phyloP scores from a whole-genome alignment of 1,140 invertebrate species.

The Apis cerana region DNA sequence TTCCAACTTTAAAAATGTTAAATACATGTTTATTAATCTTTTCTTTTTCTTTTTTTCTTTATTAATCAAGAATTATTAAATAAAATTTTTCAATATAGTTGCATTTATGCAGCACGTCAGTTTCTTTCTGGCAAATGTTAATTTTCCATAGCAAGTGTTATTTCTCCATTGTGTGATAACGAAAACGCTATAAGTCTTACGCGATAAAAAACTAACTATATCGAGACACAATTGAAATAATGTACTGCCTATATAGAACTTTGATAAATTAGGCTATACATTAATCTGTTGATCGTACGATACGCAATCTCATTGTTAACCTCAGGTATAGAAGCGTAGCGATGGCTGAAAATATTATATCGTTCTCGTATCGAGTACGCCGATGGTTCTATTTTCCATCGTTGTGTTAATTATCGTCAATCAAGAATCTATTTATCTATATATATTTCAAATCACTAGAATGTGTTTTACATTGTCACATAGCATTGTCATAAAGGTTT shows the following conservation, averaged over 20 bases:
- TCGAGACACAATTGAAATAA: conserved; percentile 2
- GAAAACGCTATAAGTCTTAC: not conserved
- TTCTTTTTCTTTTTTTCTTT: too few relatives aligned
- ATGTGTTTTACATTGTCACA: not conserved
- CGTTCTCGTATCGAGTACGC: not conserved
- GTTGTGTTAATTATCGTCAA: not conserved
- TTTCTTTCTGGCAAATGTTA: not conserved
- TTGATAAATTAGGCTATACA: conserved; percentile 14
- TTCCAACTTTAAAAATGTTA: not conserved
- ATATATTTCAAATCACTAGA: too few relatives aligned
- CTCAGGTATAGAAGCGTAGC: not conserved
- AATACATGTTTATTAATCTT: too few relatives aligned
- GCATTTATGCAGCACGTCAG: not conserved
- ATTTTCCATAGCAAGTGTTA: not conserved
- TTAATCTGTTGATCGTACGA: conserved; percentile 31
- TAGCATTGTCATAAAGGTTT: too few relatives aligned
- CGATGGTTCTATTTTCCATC: not conserved
- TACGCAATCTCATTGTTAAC: conserved; percentile 9
- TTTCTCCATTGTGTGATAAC: not conserved
- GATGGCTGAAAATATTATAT: not conserved
- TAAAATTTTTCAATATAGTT: not conserved
- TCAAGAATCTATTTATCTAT: not conserved
- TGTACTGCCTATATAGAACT: not conserved
- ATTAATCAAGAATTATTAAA: not conserved
- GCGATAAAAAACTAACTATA: not conserved